phyloP scores from a whole-genome alignment of 1,140 invertebrate species.

The Plutomurus gul region DNA sequence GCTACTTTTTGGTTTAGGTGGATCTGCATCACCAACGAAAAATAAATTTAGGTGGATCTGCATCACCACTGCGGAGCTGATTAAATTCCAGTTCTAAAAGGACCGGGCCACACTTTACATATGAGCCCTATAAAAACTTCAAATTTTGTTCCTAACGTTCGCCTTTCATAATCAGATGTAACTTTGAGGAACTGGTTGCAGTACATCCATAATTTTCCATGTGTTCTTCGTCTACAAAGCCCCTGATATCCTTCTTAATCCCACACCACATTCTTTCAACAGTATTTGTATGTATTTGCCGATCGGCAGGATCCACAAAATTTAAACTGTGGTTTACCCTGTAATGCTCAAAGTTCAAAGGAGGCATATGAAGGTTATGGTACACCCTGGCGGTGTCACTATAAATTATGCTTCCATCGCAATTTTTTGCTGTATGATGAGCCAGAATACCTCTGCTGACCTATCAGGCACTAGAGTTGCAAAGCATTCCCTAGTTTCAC shows the following conservation, averaged over 20 bases:
- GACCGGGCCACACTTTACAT: background rate
- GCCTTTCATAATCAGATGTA: background rate
- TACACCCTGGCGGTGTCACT: constrained; percentile 34
- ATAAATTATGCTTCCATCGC: background rate
- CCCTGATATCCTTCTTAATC: background rate
- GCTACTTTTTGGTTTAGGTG: no score
- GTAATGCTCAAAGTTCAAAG: constrained; percentile 6
- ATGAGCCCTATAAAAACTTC: background rate
- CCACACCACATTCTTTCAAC: constrained; percentile 38
- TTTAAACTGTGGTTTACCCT: constrained; percentile 29
- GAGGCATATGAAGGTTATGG: constrained; percentile 7
- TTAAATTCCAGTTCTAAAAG: background rate
- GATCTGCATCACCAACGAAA: no score
- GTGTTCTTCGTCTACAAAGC: background rate
- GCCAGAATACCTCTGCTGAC: constrained; percentile 9
- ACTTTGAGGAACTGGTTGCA: background rate
- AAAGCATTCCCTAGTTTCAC: constrained; percentile 37
- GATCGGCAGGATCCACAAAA: constrained; percentile 37
- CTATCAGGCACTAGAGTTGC: constrained; percentile 26
- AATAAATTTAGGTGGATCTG: no score
- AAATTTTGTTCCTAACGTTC: background rate
- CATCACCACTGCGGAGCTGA: no score
- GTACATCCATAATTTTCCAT: background rate
- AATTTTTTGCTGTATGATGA: constrained; percentile 19
- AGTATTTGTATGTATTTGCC: constrained; percentile 23